Evolutionary conservation across 2,113 vertebrate species (phyloP).

Genomic region (pig (Sus scrofa)): T2T-Sscrofa CM000830.6:103220501-103221000

Average conservation of each 20-base stretch:
- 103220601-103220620: not conserved
- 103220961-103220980: not conserved
- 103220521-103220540: not conserved
- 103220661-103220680: not conserved
- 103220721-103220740: not conserved
- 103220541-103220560: not conserved
- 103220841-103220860: not conserved
- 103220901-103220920: not conserved
- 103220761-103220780: not conserved
- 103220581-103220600: not conserved
- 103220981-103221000: not conserved
- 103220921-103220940: constrained; percentile 24
- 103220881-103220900: constrained; percentile 38
- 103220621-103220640: not conserved
- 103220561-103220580: constrained; percentile 7
- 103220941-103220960: not conserved
- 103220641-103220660: not conserved
- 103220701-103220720: constrained; percentile 34
- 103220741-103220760: constrained; percentile 46
- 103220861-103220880: not conserved
- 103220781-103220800: constrained; percentile 45
- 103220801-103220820: constrained; percentile 26
- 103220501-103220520: constrained; percentile 17
- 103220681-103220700: constrained; percentile 42
- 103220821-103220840: not conserved